Conservation (phyloP, 2,888 invertebrate genomes). For the Poecilobothrus nobilitatus region DNA sequence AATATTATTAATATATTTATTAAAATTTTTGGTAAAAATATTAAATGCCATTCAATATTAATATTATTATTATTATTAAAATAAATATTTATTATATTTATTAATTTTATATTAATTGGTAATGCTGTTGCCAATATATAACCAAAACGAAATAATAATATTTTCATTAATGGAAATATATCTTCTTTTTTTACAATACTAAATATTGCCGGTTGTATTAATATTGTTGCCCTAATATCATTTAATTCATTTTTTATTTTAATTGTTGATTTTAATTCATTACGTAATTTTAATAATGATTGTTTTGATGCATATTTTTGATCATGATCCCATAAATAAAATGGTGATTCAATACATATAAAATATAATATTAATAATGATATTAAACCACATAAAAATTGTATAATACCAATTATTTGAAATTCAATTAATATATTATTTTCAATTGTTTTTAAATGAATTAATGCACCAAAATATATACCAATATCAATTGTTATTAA, state of each 20-base stretch:
- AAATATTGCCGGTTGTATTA: not conserved
- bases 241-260: not conserved
- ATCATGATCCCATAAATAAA: not conserved
- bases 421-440: not conserved
- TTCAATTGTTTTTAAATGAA: not conserved
- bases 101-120: not conserved
- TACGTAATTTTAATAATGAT: not conserved
- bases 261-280: not conserved
- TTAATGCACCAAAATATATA: not conserved
- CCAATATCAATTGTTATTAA: not conserved
- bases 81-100: not conserved
- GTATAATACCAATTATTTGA: not conserved
- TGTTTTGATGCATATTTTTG: not conserved
- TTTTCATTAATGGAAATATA: not conserved
- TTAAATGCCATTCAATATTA: not conserved
- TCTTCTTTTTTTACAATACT: not conserved
- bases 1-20: not conserved
- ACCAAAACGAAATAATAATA: not conserved
- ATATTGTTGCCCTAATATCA: not conserved
- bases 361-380: not conserved
- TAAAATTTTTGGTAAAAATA: not conserved
- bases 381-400: not conserved
- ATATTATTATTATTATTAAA: not conserved
- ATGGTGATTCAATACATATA: not conserved
- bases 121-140: not conserved